These are phyloP conservation scores for Muraenolepis orangiensis DNA, from an alignment of 2,797 vertebrate genomes.

Conservation along the genomic window DNA sequence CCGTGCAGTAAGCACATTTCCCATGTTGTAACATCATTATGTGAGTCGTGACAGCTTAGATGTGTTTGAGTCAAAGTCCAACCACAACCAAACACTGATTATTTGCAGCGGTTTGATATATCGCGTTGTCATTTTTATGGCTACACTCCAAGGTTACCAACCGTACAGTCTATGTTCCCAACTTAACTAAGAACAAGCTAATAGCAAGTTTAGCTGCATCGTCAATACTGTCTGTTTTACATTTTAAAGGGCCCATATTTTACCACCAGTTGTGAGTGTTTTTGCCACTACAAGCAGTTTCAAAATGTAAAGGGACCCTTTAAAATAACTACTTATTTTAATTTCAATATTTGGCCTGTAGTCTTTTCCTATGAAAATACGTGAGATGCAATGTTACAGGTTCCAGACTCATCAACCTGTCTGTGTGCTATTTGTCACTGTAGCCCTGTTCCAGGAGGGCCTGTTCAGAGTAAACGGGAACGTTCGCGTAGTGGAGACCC, in stretches of 20 bases:
- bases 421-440: not conserved
- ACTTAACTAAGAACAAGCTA: not conserved
- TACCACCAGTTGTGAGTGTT: too few relatives aligned
- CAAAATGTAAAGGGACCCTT: too few relatives aligned
- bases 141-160: not conserved
- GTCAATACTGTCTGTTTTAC: too few relatives aligned
- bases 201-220: not conserved
- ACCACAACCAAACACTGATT: not conserved
- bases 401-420: not conserved
- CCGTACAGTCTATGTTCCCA: not conserved
- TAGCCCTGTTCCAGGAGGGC: slow-evolving; percentile 81
- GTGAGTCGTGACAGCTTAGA: not conserved
- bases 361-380: not conserved
- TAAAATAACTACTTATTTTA: not conserved
- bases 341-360: not conserved
- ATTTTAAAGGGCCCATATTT: too few relatives aligned
- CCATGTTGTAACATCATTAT: not conserved
- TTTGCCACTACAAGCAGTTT: too few relatives aligned
- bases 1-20: not conserved
- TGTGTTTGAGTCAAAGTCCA: not conserved
- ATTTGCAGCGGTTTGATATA: not conserved
- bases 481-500: slow-evolving; percentile 77
- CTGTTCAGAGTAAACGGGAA: slow-evolving; percentile 91
- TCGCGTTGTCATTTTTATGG: not conserved
- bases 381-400: not conserved